Percentiles rank a stretch among this genome's conserved stretches.
phyloP scores from a whole-genome alignment of 2,113 vertebrate species.

The Hystrix brachyura region DNA sequence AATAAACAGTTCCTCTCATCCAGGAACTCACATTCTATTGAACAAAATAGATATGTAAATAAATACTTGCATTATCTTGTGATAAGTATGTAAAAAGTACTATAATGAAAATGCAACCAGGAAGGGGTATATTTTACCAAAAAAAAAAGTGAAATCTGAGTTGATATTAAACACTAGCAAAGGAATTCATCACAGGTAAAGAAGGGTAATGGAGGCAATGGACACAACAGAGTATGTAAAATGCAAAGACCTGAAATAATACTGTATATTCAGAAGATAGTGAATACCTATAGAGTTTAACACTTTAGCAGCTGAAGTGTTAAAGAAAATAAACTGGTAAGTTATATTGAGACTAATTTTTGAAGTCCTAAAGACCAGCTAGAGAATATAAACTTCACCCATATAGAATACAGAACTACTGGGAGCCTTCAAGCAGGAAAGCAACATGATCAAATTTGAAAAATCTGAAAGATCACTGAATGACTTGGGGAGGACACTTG shows the following conservation, averaged over 20 bases:
- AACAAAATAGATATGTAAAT: constrained; percentile 48
- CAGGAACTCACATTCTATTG: constrained; percentile 28
- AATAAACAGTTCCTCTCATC: constrained; percentile 29
- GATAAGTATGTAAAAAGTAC: neutral
- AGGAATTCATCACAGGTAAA: neutral
- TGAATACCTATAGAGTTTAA: neutral
- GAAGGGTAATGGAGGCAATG: neutral
- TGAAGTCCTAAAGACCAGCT: neutral
- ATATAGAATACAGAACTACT: neutral
- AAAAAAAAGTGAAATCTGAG: constrained; percentile 17
- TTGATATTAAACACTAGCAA: constrained; percentile 37
- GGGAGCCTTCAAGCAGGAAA: neutral
- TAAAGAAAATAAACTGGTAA: neutral
- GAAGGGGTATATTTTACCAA: constrained; percentile 3
- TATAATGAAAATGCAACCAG: neutral
- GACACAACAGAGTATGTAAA: neutral
- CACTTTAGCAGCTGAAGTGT: neutral
- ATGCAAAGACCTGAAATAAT: constrained; percentile 32
- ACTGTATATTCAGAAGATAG: neutral
- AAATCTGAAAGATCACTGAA: neutral
- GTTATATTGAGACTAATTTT: neutral
- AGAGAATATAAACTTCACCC: neutral
- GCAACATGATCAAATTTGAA: neutral
- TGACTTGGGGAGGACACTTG: neutral
- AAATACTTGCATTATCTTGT: constrained; percentile 25